phyloP scores from a whole-genome alignment of 1,140 invertebrate genomes.

The Bombyx mandarina region DNA sequence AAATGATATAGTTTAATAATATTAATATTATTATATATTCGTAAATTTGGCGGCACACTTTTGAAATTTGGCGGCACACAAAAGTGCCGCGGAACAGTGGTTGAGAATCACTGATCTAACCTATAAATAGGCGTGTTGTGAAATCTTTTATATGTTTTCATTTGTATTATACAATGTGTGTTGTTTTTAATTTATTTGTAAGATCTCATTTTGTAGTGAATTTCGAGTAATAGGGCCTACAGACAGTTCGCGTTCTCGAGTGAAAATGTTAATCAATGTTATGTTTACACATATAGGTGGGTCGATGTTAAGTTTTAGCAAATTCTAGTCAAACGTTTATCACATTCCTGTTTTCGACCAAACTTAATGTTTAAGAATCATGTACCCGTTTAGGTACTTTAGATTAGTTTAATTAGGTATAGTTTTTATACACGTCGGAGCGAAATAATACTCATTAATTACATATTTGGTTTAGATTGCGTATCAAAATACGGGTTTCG shows the following conservation, averaged over 20 bases:
- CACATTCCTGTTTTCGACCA: conserved; percentile 69
- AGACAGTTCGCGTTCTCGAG: conserved; percentile 15
- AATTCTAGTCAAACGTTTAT: conserved; percentile 69
- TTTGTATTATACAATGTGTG: conserved; percentile 12
- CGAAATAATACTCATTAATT: neutral
- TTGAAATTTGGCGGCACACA: too few relatives aligned
- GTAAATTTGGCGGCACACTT: too few relatives aligned
- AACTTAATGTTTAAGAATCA: conserved; percentile 39
- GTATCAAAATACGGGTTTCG: neutral
- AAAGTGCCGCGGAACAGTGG: too few relatives aligned
- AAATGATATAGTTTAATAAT: too few relatives aligned
- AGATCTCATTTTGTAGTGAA: conserved; percentile 56
- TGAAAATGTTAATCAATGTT: conserved; percentile 54
- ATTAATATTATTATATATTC: too few relatives aligned
- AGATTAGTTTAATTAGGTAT: conserved; percentile 1
- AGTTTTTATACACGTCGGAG: neutral
- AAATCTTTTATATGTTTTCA: conserved; percentile 1
- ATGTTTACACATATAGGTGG: conserved; percentile 49
- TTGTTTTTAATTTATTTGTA: conserved; percentile 19
- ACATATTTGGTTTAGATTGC: too few relatives aligned
- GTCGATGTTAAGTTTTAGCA: conserved; percentile 67
- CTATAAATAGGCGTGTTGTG: conserved; percentile 3
- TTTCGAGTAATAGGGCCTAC: conserved; percentile 34
- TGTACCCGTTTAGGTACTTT: conserved; percentile 2
- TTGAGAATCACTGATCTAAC: too few relatives aligned